These are phyloP conservation scores for Lithobates pipiens DNA, from an alignment of 2,797 vertebrate genomes.

Conservation along the genomic window DNA sequence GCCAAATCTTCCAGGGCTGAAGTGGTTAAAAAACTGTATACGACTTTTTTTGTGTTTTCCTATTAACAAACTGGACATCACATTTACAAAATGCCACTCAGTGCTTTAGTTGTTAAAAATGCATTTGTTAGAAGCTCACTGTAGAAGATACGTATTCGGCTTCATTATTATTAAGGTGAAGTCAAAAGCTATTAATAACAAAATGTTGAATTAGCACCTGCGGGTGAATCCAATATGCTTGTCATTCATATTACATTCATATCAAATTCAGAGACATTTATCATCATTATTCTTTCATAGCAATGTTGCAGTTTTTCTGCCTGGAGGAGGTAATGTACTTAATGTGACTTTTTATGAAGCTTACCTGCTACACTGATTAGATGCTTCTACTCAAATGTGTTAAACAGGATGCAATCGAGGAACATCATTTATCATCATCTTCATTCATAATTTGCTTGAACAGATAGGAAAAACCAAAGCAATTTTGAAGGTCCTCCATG, in stretches of 20 bases:
- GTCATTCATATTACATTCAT: slow-evolving; percentile 61
- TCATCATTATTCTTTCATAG: slow-evolving; percentile 54
- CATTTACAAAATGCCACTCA: neutral
- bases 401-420: slow-evolving; percentile 25
- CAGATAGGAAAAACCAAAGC: slow-evolving; percentile 25
- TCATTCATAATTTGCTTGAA: slow-evolving; percentile 26
- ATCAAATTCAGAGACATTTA: slow-evolving; percentile 57
- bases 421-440: slow-evolving; percentile 28
- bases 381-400: slow-evolving; percentile 46
- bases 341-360: slow-evolving; percentile 58
- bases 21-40: too few relatives aligned
- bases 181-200: slow-evolving; percentile 58
- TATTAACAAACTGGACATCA: neutral
- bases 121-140: slow-evolving; percentile 26
- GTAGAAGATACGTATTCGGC: slow-evolving; percentile 32
- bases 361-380: slow-evolving; percentile 54
- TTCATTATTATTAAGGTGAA: slow-evolving; percentile 54
- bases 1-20: too few relatives aligned
- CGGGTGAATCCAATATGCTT: slow-evolving; percentile 59
- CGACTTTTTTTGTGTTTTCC: too few relatives aligned
- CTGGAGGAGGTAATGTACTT: slow-evolving; percentile 59
- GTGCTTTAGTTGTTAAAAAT: slow-evolving; percentile 7
- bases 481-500: neutral
- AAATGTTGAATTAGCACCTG: slow-evolving; percentile 58
- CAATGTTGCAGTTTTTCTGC: slow-evolving; percentile 56